Base-by-base conservation (phyloP, 2,797 vertebrate species). In the Staurois parvus region DNA sequence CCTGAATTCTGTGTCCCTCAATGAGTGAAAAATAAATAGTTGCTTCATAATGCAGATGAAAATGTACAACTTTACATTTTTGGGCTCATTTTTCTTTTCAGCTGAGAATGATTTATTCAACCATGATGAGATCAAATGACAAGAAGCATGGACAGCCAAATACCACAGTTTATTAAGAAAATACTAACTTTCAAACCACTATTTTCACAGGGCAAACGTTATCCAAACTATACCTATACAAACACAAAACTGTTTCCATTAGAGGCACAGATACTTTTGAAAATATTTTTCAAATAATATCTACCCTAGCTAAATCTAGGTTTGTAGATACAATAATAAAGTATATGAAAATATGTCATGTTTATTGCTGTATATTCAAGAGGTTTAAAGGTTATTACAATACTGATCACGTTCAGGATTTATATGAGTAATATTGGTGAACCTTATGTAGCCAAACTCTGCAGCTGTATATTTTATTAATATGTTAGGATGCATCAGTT, bases 271-370 rank as follows among this genome's bases (percentile, higher is more conserved):
- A 74, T 66, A 42, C 30, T 37, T 48, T 66, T 69, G n/a, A 52
- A 84, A 62, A 78, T 72, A 73, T 84, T 84, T 78, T 77, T 26
- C 52, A 79, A 76, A 79, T 84, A 72, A 45, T 28, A 84, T 79
- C 75, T 64, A 30, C 30, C 68, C 68, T 34, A 48, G 75, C 29
- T 30, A 28, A 78, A 84, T 78, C 40, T n/a, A 48, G 24, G 19
- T 9, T 64, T 64, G 26, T 72, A 4, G 62, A 78, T 59, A 19
- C 76, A 64, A 19, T 62, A 79, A 19, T 62, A 79, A 84, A 62
- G 34, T 42, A 64, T 34, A 62, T 24, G 13, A 64, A 62, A 28
- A 76, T 72, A 26, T 29, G 29, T 83, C 2, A 75, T 67, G 37
- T 67, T 42, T 30, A 26, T 74, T 74, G 34, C 72, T 76, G 26